Base-by-base conservation (phyloP, 2,113 vertebrate species). In the Dipodomys stephensi region DNA sequence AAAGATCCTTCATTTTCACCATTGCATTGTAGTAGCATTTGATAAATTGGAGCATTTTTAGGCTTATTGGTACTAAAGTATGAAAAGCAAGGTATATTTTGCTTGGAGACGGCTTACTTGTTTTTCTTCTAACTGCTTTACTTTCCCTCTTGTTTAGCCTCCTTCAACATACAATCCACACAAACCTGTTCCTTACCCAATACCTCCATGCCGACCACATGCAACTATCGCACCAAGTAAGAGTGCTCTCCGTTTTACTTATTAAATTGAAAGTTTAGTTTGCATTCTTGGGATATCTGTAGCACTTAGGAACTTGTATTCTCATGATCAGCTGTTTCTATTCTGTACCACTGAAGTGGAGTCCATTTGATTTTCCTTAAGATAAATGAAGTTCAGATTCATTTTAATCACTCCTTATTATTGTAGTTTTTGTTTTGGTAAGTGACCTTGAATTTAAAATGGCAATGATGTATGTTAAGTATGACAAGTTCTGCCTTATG, bases 181-280 rank as follows among this genome's bases (percentile, higher is more conserved):
- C 97, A 99, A 99, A 84, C 99, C 99, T 88, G 99, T 99, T 96
- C 99, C 99, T 32, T 99, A 99, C 77, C 99, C 99, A 1, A 99
- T 99, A 97, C 99, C 99, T 83, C 99, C 99, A 0, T 99, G 99
- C 96, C 98, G 99, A 94, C 99, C 99, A 53, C 99, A 99, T 44
- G 99, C 99, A 96, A 99, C 99, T 87, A 99, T 99, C 74, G 99
- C 99, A 96, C 99, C 99, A 99, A 99, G 99, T 99, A 99, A 99
- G 80, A 81, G 10, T 96, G 95, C 68, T 90, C 0, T 83, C 35
- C 67, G 78, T 87, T 91, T 95, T 23, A n/a, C 30, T 96, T 95
- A 77, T 68, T 94, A 44, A 81, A 10, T 67, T 64, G 32, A 79
- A 79, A 82, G 64, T 32, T 57, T 16, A 57, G 53, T 16, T 57